A percentile compares a stretch with the other conserved stretches of the same genome.
These are phyloP conservation scores for Limenitis camilla DNA, from an alignment of 2,888 invertebrate genomes.

Conservation along the genomic window DNA sequence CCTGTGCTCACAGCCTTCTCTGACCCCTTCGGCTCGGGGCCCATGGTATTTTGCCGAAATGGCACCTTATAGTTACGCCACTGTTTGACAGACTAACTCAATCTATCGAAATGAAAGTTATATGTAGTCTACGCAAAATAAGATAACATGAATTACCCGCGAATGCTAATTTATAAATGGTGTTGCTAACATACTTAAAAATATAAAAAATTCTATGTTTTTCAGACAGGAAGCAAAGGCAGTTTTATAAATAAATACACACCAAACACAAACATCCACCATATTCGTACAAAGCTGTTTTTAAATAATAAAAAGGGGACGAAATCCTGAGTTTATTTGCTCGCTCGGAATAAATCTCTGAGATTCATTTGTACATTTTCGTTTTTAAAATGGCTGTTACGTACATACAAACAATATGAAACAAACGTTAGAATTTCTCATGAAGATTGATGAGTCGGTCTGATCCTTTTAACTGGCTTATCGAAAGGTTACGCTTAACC, in stretches of 20 bases:
- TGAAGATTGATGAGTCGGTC: conserved; percentile 18
- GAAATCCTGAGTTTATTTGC: conserved; percentile 35
- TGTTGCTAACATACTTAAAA: no score
- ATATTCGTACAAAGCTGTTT: conserved; percentile 25
- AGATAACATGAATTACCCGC: no score
- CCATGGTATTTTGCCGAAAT: no score
- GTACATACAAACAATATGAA: conserved; percentile 21
- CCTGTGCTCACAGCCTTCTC: no score
- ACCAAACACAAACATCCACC: not conserved
- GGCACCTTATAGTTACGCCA: no score
- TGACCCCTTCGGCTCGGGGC: no score
- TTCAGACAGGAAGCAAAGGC: no score
- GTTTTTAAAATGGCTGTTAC: conserved; percentile 29
- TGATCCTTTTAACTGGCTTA: conserved; percentile 10
- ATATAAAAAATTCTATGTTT: no score
- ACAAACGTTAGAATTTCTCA: conserved; percentile 19
- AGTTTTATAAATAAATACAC: not conserved
- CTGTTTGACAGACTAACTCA: no score
- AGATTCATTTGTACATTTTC: conserved; percentile 41
- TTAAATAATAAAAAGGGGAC: conserved; percentile 46
- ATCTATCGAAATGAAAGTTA: no score
- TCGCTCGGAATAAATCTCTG: conserved; percentile 47
- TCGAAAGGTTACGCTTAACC: conserved; percentile 11
- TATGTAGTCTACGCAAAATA: no score
- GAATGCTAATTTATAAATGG: no score